Base-by-base conservation (phyloP, 2,888 invertebrate genomes). In the Rhyacophila evoluta region DNA sequence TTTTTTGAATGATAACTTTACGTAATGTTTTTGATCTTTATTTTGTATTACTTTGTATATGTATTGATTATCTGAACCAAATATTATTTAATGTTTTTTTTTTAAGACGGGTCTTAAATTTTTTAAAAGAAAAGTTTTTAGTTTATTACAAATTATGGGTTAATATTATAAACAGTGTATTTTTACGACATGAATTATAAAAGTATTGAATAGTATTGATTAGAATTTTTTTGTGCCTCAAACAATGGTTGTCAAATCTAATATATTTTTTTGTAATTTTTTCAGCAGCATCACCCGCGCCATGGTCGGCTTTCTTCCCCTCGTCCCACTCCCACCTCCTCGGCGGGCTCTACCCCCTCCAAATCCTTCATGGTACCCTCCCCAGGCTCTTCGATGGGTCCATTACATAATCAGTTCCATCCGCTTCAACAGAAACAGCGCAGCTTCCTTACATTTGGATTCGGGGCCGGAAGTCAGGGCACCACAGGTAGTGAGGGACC, bases 401-500 rank as follows among this genome's bases (percentile, higher is more conserved):
- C 89, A 83, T 89, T 89, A 84, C 86, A 88, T 85, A 79, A 81
- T 82, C 89, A 89, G 85, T 89, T 89, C 88, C 88, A 91, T 85
- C 93, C 92, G 85, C 92, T 97, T 85, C 97, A 96, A 94, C 96
- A 97, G 94, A 97, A 97, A 90, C 98, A 98, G 92, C 94, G 98
- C 84, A 98, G 98, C 84, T 99, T 99, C 92, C 94, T 99, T 84
- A 98, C 98, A 83, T 99, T 98, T 89, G 98, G 98, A 55, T 99
- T 99, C 89, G 95, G 93, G 83, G 93, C 91, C 81, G 91, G 92
- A 83, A 95, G 94, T 82, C 94, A 92, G 81, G 55, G 55, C 15
- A 55, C 55, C 19, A 55, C 91, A 81, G 91, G 92, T 83, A 95
- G 94, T 82, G 94, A 92, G 81, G 92, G 93, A 80, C 94, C 93